Evolutionary conservation across 2,797 vertebrate genomes (phyloP).

Genomic region (Liparis tanakae): DNA sequence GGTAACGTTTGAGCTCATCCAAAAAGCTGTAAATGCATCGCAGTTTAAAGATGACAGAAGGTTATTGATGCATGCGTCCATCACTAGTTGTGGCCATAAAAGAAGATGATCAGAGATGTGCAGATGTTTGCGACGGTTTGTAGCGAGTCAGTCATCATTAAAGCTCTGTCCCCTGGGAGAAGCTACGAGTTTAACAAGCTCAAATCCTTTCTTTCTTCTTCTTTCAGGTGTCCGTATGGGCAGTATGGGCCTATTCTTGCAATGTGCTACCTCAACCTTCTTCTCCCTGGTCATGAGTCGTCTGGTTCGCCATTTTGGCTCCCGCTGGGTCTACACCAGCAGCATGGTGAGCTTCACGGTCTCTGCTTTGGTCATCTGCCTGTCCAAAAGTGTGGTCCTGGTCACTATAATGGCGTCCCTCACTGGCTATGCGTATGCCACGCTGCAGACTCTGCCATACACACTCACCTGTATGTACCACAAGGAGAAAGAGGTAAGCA

Average conservation of each 20-base stretch:
- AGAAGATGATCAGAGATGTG: background rate
- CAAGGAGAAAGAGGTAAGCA: conserved; percentile 82
- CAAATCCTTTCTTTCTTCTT: background rate
- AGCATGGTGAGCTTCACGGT: conserved; percentile 85
- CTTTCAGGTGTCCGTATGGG: conserved; percentile 86
- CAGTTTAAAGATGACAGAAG: conserved; percentile 7
- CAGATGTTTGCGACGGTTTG: background rate
- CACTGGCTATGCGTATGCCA: conserved; percentile 86
- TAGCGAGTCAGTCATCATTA: background rate
- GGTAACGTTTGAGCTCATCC: conserved; percentile 9
- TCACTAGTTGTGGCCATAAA: conserved; percentile 1
- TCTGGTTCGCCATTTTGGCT: conserved; percentile 80
- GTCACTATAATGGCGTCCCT: conserved; percentile 84
- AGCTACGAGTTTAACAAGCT: background rate
- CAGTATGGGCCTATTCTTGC: conserved; percentile 86
- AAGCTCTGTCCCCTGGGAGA: background rate
- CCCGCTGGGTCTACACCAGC: conserved; percentile 82
- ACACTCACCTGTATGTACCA: conserved; percentile 87
- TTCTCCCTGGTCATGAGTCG: conserved; percentile 85
- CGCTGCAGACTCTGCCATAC: conserved; percentile 86
- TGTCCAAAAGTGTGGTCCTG: conserved; percentile 82
- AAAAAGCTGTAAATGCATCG: conserved; percentile 8
- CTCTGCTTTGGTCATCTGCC: conserved; percentile 83
- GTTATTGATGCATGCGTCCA: background rate
- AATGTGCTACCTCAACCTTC: conserved; percentile 86